Conservation (phyloP, 2,888 invertebrate genomes). For the Eupithecia tripunctaria region DNA sequence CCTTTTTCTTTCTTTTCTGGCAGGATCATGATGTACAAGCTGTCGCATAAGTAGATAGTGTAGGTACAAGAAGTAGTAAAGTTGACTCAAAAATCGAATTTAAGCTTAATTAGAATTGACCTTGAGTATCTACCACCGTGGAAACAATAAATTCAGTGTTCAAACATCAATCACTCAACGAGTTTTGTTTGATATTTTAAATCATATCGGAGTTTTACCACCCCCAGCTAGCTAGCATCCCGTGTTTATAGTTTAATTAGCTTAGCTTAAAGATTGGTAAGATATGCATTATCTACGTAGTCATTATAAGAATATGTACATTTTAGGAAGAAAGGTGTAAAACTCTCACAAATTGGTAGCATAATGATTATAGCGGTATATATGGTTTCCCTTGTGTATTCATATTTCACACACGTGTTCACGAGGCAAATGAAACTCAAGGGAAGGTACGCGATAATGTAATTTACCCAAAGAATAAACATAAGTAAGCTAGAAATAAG, state of each 20-base stretch:
- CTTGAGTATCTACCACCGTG: neutral
- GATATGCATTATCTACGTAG: no score
- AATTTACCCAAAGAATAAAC: neutral
- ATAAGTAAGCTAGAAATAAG: neutral
- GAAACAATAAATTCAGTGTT: constrained; percentile 1
- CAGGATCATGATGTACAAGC: no score
- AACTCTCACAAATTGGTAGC: neutral
- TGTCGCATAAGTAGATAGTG: no score
- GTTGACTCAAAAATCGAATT: neutral
- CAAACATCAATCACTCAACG: neutral
- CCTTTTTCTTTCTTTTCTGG: neutral
- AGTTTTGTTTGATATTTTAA: neutral
- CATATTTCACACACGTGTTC: neutral
- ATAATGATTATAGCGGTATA: neutral
- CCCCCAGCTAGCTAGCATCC: neutral
- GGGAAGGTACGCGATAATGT: neutral
- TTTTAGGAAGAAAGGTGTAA: neutral
- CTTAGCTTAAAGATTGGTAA: neutral
- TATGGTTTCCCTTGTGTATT: neutral
- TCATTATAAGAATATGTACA: neutral
- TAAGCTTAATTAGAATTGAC: neutral
- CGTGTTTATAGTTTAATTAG: neutral
- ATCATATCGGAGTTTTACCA: neutral
- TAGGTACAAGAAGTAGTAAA: neutral
- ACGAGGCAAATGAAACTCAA: neutral